A percentile compares a stretch with the other conserved stretches of the same genome.
phyloP scores from a whole-genome alignment of 2,797 vertebrate species.

The Phalanger gymnotis region DNA sequence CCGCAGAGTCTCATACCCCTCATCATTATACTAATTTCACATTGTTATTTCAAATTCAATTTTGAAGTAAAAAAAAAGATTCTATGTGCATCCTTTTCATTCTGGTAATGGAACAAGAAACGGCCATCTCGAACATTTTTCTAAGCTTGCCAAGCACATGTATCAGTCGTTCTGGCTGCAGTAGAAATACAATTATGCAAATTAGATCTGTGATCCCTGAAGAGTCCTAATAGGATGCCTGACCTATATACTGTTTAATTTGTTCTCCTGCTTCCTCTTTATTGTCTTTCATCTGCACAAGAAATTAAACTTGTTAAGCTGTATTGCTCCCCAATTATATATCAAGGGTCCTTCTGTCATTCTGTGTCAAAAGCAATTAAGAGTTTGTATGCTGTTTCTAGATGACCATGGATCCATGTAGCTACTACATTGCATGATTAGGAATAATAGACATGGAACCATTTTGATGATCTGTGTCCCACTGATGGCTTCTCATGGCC shows the following conservation, averaged over 20 bases:
- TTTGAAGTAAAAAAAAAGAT: not conserved
- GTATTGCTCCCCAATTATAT: conserved; percentile 78
- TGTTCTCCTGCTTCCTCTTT: conserved; percentile 81
- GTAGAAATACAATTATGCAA: conserved; percentile 87
- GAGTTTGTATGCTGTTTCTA: conserved; percentile 66
- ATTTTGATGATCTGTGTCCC: not conserved
- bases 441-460: not conserved
- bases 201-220: conserved; percentile 82
- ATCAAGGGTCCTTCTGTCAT: conserved; percentile 81
- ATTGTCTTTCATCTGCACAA: conserved; percentile 84
- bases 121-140: conserved; percentile 73
- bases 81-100: not conserved
- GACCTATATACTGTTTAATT: conserved; percentile 87
- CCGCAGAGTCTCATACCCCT: not conserved
- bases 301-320: conserved; percentile 85
- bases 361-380: conserved; percentile 78
- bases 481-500: not conserved
- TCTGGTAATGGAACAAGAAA: conserved; percentile 54
- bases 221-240: conserved; percentile 87
- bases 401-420: not conserved
- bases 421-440: not conserved
- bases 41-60: not conserved
- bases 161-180: conserved; percentile 78
- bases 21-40: not conserved
- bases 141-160: conserved; percentile 74